Percentiles rank a stretch among this genome's conserved stretches.
Evolutionary conservation across 37 sponge, comb jelly and placozoan species (phyloP).

Genomic region (Tethya wilhelma): DNA sequence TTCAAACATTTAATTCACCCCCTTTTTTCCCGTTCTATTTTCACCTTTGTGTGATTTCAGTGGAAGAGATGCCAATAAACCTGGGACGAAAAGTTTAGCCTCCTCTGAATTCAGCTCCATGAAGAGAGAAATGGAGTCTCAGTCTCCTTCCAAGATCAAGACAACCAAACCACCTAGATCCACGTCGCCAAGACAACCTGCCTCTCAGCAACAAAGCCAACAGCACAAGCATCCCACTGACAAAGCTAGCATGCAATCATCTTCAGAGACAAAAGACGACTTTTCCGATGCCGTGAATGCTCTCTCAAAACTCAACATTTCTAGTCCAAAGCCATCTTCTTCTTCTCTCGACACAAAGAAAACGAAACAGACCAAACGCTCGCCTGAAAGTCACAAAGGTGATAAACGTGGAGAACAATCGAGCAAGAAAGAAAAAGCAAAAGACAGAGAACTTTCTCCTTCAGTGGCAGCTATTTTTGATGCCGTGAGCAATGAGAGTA

Average conservation of each 20-base stretch:
- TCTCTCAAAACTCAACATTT: slow-evolving; percentile 18
- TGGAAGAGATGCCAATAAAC: no score
- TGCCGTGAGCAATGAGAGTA: neutral
- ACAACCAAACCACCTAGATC: neutral
- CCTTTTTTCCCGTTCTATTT: no score
- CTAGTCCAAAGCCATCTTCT: neutral
- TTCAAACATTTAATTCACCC: no score
- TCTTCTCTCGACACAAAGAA: neutral
- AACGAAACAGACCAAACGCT: neutral
- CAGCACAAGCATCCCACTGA: neutral
- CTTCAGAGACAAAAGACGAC: neutral
- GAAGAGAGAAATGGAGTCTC: slow-evolving; percentile 39
- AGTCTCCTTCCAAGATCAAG: slow-evolving; percentile 1
- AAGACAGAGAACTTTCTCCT: slow-evolving; percentile 19
- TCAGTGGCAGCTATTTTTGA: slow-evolving; percentile 29
- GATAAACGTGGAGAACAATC: neutral
- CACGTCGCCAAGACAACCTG: neutral
- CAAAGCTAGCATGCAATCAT: slow-evolving; percentile 3
- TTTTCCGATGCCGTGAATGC: slow-evolving; percentile 34
- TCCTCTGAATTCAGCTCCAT: slow-evolving; percentile 26
- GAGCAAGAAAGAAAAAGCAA: neutral
- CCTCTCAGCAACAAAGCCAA: neutral
- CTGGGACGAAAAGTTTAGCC: no score
- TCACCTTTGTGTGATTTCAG: no score
- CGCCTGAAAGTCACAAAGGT: neutral